These are phyloP conservation scores for Pseudonaja textilis DNA, from an alignment of 2,113 vertebrate genomes.

Conservation along the genomic window DNA sequence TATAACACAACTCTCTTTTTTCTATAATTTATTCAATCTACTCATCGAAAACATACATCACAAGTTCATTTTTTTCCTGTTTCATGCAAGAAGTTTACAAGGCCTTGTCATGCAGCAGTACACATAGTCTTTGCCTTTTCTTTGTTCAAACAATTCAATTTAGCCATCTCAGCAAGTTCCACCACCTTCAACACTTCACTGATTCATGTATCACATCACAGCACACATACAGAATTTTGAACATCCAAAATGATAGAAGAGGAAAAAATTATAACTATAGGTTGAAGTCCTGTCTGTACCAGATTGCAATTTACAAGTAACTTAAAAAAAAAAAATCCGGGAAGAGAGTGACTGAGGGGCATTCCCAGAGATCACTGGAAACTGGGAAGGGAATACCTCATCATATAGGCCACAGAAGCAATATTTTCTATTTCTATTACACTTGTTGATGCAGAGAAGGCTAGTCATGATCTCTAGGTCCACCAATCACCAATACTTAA, in stretches of 20 bases:
- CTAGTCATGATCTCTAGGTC: neutral
- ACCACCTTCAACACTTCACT: neutral
- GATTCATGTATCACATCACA: neutral
- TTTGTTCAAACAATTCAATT: neutral
- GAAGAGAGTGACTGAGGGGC: neutral
- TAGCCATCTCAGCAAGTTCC: neutral
- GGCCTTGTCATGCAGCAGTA: neutral
- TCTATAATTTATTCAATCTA: neutral
- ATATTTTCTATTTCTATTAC: neutral
- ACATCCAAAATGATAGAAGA: neutral
- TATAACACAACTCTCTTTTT: neutral
- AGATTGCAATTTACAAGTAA: neutral
- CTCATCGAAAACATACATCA: neutral
- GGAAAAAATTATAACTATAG: neutral
- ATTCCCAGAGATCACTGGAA: neutral
- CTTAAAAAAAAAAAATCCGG: neutral
- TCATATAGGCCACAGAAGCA: neutral
- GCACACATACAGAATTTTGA: neutral
- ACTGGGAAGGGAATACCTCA: neutral
- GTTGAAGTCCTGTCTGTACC: neutral
- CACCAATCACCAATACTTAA: neutral
- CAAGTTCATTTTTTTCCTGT: neutral
- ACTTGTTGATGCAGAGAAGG: neutral
- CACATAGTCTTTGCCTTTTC: neutral
- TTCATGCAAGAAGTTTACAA: neutral